phyloP scores from a whole-genome alignment of 2,797 vertebrate genomes.

The Atherinosoma microstoma region DNA sequence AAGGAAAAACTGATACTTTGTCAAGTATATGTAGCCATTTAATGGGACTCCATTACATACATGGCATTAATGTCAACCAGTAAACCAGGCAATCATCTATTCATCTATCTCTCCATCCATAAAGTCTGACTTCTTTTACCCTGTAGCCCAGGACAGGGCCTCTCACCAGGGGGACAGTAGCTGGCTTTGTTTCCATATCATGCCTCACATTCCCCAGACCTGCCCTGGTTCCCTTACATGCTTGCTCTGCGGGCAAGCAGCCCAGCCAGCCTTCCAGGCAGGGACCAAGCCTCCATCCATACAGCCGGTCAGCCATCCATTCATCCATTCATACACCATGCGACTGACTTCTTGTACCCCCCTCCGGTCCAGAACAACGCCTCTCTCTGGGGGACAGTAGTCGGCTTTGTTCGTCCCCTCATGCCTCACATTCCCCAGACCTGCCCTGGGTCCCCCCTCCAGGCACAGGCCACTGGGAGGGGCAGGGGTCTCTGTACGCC shows the following conservation, averaged over 20 bases:
- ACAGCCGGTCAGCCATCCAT: conserved; percentile 60
- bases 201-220: conserved; percentile 81
- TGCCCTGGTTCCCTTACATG: conserved; percentile 69
- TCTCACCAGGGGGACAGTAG: conserved; percentile 82
- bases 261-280: conserved; percentile 43
- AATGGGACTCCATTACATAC: conserved; percentile 2
- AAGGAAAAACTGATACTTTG: background rate
- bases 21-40: conserved; percentile 9
- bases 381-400: conserved; percentile 85
- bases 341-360: conserved; percentile 71
- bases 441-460: conserved; percentile 74
- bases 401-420: conserved; percentile 80
- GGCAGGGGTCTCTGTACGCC: conserved; percentile 63
- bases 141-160: conserved; percentile 68
- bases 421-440: conserved; percentile 84
- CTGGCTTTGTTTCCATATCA: conserved; percentile 80
- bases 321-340: conserved; percentile 62
- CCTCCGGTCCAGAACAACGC: conserved; percentile 74
- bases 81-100: conserved; percentile 28
- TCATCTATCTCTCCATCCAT: conserved; percentile 45
- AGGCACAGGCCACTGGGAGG: conserved; percentile 73
- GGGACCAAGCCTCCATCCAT: conserved; percentile 58
- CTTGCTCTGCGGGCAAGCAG: conserved; percentile 65
- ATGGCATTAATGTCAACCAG: conserved; percentile 40
- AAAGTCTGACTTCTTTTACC: conserved; percentile 61